phyloP scores from a whole-genome alignment of 2,888 invertebrate species.

The Athrips mouffetella region DNA sequence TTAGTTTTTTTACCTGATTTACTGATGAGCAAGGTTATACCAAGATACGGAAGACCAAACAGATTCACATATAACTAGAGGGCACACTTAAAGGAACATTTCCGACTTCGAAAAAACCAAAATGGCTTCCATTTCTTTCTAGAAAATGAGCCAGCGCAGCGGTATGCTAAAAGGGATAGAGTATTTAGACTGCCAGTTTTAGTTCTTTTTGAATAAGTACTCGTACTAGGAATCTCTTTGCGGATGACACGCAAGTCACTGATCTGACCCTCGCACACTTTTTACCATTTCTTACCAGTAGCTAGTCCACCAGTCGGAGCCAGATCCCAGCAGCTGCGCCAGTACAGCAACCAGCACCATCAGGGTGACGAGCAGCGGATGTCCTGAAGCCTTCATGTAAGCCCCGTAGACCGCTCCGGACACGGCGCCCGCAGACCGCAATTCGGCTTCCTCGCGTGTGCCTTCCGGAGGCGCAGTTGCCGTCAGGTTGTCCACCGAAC shows the following conservation, averaged over 20 bases:
- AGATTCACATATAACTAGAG: too few species aligned
- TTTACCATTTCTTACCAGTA: constrained; percentile 79
- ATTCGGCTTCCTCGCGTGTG: constrained; percentile 77
- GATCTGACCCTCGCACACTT: not conserved
- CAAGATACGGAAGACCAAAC: too few species aligned
- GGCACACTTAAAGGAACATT: too few species aligned
- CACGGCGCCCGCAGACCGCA: constrained; percentile 80
- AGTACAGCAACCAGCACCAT: constrained; percentile 81
- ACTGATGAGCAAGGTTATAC: too few species aligned
- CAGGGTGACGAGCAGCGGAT: constrained; percentile 76
- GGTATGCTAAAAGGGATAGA: not conserved
- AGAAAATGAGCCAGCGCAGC: not conserved
- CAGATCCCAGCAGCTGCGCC: constrained; percentile 84
- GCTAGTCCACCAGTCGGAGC: constrained; percentile 87
- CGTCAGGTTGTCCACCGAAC: constrained; percentile 77
- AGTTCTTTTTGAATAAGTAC: not conserved
- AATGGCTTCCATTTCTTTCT: too few species aligned
- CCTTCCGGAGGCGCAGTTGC: constrained; percentile 71
- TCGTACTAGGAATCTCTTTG: not conserved
- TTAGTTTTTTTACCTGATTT: too few species aligned
- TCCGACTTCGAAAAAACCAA: too few species aligned
- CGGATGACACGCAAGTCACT: not conserved
- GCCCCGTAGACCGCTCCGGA: constrained; percentile 80
- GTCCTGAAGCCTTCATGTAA: constrained; percentile 86
- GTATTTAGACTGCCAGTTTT: not conserved